Evolutionary conservation across 2,113 vertebrate genomes (phyloP), one percentile per base, ranked within the genome.

Genomic region (Myiopsitta monachus): DNA sequence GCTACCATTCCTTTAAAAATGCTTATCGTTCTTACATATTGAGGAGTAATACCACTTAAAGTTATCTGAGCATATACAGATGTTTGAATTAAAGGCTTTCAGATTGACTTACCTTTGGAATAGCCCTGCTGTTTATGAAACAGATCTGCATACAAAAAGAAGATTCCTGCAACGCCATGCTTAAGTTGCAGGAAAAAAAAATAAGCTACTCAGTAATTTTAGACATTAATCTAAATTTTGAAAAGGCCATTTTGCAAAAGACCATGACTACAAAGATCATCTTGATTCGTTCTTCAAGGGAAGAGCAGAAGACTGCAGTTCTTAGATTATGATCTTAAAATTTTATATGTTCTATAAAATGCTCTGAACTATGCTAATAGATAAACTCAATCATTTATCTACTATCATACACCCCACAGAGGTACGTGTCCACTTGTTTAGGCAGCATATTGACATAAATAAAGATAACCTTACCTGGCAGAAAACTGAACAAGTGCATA

Each of bases 401-500:
- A 31, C 46, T 46, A 59, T 15, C 11, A 41, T 14, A 67, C 5
- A 88, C 44, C 6, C 23, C 62, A 73, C 11, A 66, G 38, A 87
- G 26, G 14, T 33, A 44, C 47, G 9, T 82, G n/a, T 49, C 36
- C 47, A 70, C 41, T 47, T 68, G 30, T 24, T 90, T 77, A 19
- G 83, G 61, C 51, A 67, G 22, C 47, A 39, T 64, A 83, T 10
- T 89, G 36, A 68, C 39, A 30, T 27, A 92, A 94, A 91, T 23
- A 88, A 13, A 94, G 88, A 31, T 14, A 54, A 89, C 26, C 95
- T 97, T 98, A 99, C 99, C 99, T 98, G 77, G 99, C 99, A 96
- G 99, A 99, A 98, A 99, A 99, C 96, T 99, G 98, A 97, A 99
- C 98, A 27, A 99, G 98, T 82, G 99, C 99, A 81, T 99, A 99